A percentile compares a stretch with the other conserved stretches of the same genome.
Evolutionary conservation across 2,888 invertebrate genomes (phyloP).

Genomic region (Meiosimyza platycephala): DNA sequence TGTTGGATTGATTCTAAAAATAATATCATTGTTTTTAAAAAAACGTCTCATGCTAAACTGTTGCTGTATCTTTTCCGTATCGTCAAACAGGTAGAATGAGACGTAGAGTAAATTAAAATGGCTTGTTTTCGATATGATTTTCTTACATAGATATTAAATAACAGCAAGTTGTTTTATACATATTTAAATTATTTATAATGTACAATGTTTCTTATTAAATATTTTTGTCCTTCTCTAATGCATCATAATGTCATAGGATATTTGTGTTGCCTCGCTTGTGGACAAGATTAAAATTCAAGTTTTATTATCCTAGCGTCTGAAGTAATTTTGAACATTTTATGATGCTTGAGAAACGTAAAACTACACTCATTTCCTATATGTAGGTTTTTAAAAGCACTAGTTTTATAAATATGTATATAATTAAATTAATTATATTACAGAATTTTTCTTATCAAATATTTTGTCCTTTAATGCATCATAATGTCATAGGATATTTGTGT

Average conservation of each 20-base stretch:
- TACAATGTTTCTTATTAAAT: conserved; percentile 11
- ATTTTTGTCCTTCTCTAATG: conserved; percentile 50
- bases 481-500: conserved; percentile 50
- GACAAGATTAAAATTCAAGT: conserved; percentile 56
- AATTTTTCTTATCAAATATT: conserved; percentile 1
- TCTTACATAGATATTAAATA: neutral
- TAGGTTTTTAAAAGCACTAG: no score
- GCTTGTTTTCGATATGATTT: conserved; percentile 12
- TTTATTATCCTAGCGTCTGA: conserved; percentile 63
- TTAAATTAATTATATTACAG: neutral
- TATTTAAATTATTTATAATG: neutral
- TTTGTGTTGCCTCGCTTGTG: conserved; percentile 60
- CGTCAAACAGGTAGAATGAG: conserved; percentile 62
- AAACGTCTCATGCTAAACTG: conserved; percentile 64
- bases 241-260: conserved; percentile 50
- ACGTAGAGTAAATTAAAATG: conserved; percentile 45
- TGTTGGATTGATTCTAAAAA: no score
- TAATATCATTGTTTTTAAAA: neutral
- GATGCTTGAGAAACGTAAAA: conserved; percentile 62
- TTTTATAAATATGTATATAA: neutral
- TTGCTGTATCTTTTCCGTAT: conserved; percentile 45
- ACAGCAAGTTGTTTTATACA: conserved; percentile 9
- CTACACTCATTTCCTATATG: conserved; percentile 45
- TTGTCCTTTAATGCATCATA: conserved; percentile 52
- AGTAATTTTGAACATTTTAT: conserved; percentile 43